Base-by-base conservation (phyloP, 2,888 invertebrate genomes). In the Noctua janthina region DNA sequence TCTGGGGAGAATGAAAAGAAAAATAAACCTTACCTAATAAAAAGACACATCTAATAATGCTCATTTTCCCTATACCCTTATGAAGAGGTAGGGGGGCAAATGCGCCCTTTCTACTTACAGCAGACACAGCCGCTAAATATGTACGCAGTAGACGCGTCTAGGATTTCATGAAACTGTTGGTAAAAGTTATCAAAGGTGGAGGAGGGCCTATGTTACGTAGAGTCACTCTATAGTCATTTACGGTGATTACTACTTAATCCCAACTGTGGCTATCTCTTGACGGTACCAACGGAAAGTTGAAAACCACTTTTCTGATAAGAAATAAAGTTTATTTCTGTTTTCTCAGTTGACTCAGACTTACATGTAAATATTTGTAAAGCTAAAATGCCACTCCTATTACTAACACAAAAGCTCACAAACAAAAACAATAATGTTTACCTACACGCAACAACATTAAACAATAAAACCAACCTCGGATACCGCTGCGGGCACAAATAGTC, bases 401-500 rank as follows among this genome's bases (percentile, higher is more conserved):
- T 6, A 82, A n/a, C 11, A 54, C 8, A 78, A 11, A 39, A 54
- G 29, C n/a, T 74, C 49, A 69, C n/a, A 17, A 71, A 73, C 67
- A 75, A 77, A 62, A 76, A 64, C 68, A 69, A 62, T 35, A 66
- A 68, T 78, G 29, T 82, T 84, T 82, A 81, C 76, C n/a, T 64
- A 79, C 74, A 79, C 68, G 79, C 76, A 81, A 76, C 73, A 56
- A 64, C 43, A 80, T 78, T 66, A 62, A 56, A 76, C 35, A 87
- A 82, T 76, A 80, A 74, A 75, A 64, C n/a, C 29, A 51, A 77
- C 74, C 62, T 43, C 35, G 46, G 69, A 74, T 43, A 76, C 67
- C 74, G 76, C 81, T 86, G 77, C 77, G 75, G 82, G 77, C 81
- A 81, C 64, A 77, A 85, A 82, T 78, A 79, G 64, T 68, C 71